A percentile compares a stretch with the other conserved stretches of the same genome.
Evolutionary conservation across 2,888 invertebrate species (phyloP).

Genomic region (Belgica antarctica): DNA sequence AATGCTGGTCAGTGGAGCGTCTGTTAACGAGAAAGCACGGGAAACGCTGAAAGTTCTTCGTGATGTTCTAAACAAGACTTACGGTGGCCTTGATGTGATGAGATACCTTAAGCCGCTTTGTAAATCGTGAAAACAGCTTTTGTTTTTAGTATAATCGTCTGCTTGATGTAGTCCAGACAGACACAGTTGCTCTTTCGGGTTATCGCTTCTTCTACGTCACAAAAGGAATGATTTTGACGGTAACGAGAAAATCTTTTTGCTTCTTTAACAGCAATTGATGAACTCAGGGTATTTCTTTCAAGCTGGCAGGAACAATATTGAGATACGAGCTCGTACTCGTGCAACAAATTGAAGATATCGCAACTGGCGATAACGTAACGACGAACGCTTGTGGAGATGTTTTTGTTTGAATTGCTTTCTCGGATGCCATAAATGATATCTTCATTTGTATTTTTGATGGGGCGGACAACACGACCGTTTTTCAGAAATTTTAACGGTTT

Average conservation of each 20-base stretch:
- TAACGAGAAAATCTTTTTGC: slow-evolving; percentile 12
- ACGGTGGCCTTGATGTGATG: slow-evolving; percentile 26
- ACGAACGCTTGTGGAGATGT: slow-evolving; percentile 33
- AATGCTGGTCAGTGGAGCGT: slow-evolving; percentile 17
- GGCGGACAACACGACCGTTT: no score
- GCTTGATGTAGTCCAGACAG: slow-evolving; percentile 31
- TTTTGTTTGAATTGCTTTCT: not conserved
- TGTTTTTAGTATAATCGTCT: slow-evolving; percentile 34
- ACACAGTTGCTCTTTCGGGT: slow-evolving; percentile 25
- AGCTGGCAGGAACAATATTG: slow-evolving; percentile 30
- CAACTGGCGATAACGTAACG: not conserved
- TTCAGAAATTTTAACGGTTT: no score
- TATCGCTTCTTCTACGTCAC: slow-evolving; percentile 32
- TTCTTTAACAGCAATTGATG: not conserved
- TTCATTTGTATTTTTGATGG: no score
- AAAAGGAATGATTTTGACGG: slow-evolving; percentile 35
- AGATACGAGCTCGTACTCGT: slow-evolving; percentile 13
- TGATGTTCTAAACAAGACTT: slow-evolving; percentile 24
- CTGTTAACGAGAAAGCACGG: slow-evolving; percentile 19
- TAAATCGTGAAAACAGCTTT: not conserved
- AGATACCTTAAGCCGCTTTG: not conserved
- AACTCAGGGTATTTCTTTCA: not conserved
- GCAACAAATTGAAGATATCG: slow-evolving; percentile 22
- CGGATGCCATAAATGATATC: no score
- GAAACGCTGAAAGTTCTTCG: slow-evolving; percentile 21